Conservation (phyloP, 2,797 vertebrate species). For the Helostoma temminkii region DNA sequence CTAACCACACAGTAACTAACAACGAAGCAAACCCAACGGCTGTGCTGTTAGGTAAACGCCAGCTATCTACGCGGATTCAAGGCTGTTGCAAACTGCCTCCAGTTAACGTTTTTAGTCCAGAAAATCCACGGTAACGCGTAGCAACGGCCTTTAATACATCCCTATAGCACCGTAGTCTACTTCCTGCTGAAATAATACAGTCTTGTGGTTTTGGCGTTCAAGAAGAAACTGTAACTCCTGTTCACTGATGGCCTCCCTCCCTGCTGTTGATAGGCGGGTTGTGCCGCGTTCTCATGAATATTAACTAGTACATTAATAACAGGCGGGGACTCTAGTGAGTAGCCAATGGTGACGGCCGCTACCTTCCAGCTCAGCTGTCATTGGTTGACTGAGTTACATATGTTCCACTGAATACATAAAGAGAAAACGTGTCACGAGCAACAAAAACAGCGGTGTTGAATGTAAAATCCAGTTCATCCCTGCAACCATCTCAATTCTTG, state of each 20-base stretch:
- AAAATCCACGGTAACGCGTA: neutral
- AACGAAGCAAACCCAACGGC: neutral
- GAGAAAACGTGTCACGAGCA: slow-evolving; percentile 20
- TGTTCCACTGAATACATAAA: slow-evolving; percentile 11
- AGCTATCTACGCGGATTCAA: neutral
- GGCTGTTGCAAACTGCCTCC: accelerated
- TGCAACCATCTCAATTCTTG: too few species aligned
- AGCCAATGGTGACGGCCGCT: slow-evolving; percentile 18
- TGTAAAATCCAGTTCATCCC: too few species aligned
- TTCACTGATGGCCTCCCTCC: neutral
- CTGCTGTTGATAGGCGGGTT: slow-evolving; percentile 44
- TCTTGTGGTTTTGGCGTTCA: neutral
- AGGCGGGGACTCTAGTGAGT: neutral
- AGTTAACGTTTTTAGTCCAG: accelerated
- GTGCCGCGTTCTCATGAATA: slow-evolving; percentile 29
- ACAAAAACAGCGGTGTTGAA: neutral
- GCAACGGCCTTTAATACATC: accelerated
- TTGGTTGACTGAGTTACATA: slow-evolving; percentile 69
- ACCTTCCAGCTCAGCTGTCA: neutral
- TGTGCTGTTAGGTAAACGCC: neutral
- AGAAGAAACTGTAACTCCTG: slow-evolving; percentile 7
- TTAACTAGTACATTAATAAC: neutral
- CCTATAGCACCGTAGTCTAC: accelerated
- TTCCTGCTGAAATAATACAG: neutral
- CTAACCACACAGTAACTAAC: neutral